Evolutionary conservation across 2,888 invertebrate species (phyloP), one percentile per base, ranked within the genome.

Genomic region (Sceliomorpha sp.): DNA sequence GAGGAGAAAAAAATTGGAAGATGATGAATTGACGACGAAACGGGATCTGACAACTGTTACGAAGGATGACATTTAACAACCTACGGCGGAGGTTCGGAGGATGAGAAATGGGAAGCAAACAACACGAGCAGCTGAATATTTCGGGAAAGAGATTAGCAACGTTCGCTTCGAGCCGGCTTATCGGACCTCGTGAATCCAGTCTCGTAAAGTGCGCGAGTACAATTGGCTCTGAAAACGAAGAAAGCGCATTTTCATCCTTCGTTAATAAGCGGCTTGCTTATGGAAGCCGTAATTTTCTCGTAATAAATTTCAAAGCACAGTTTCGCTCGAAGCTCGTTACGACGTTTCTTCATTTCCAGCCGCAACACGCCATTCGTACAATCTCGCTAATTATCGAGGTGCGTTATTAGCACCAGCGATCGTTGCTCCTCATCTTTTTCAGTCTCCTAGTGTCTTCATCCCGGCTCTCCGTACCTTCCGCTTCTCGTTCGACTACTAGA

Each of bases 101-200:
- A 34, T 31, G 32, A 44, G 34, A 32, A 48, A 44, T 50, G 42
- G 45, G 48, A 56, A 56, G 39, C 31, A 13, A 36, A 42, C 51
- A 53, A 64, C 32, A 34, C 47, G 47, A 42, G 55, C 5, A 20
- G 20, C 5, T n/a, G n/a, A 20, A 20, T 5, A 5, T 20, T 4
- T 20, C 5, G 5, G 5, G 20, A 20, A 20, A 20, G 5, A 20
- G 2, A 5, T 20, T 20, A 4, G 3, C 20, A 20, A 20, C 5
- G 20, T 2, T 20, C 2, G 2, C 20, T 20, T 5, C 3, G 5
- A 20, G 20, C 2, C 20, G 20, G 8, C 29, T 29, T 2, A 29
- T 29, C 29, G 8, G 29, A 2, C 4, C 8, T 29, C 29, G 32
- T 27, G 15, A 27, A 55, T 32, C 12, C 10, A 27, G 27, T 6